Base-by-base conservation (phyloP, 1,140 invertebrate genomes). In the Sinella curviseta region DNA sequence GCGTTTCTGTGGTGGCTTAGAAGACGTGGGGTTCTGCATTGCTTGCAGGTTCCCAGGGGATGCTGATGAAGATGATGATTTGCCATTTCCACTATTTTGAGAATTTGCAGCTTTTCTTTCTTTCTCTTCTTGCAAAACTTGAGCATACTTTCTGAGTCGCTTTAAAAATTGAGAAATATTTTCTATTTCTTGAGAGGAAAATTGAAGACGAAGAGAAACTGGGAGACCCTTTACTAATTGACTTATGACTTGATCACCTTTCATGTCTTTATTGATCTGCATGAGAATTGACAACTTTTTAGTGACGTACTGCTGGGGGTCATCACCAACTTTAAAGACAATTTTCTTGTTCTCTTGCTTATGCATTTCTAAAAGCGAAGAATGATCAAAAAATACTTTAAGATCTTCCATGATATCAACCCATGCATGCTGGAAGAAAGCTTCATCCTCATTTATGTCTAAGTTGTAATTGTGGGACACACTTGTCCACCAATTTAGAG, bases 271-370 rank as follows among this genome's bases (percentile, higher is more conserved):
- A 74, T 74, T 24, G 12, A 74, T 31, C 17, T 74, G 4, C 14
- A 2, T 74, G 12, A 74, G 24, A 28, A 74, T 31, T 17, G 30
- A 12, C 2, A 74, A 16, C 24, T 74, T 74, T 74, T 74, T 14
- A 31, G 70, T 74, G 14, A 74, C 70, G 30, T 74, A 74, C 24
- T 28, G 8, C 24, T 74, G 70, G 24, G 70, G 70, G 24, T 74
- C 70, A 28, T 14, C 55, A 14, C 24, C 14, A 4, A 60, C 14
- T 26, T 60, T 60, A 26, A 60, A 60, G 24, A 60, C n/a, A 4
- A 60, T n/a, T 24, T 60, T 3, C 55, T 60, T 60, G 24, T 60
- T 60, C 17, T 48, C 17, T 17, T 48, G 39, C 17, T 17, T 48
- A 48, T 48, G 4, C 4, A 48, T 17, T 4, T 4, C 4, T 17